Evolutionary conservation across 2,888 invertebrate species (phyloP), one percentile per base, ranked within the genome.

Genomic region (Coelopa pilipes): DNA sequence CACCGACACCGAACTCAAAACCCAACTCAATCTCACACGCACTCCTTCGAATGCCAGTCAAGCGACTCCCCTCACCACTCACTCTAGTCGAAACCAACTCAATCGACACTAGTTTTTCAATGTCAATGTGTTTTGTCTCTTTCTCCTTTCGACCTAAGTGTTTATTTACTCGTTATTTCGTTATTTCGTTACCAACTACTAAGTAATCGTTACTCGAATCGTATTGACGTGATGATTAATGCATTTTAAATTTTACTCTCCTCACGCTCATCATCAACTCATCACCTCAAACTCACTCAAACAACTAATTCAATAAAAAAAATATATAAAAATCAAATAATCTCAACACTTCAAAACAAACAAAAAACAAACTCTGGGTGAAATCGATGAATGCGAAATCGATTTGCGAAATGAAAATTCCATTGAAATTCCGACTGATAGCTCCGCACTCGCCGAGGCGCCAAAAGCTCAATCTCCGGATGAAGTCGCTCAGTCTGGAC

Each of bases 401-500:
- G 45, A 21, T 13, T 50, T 55, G 70, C 21, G 66, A 70, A 60
- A 70, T 75, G 74, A 34, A 34, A 70, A 66, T 24, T 76, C 70
- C 49, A 70, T 75, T 72, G 7, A 34, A 70, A 66, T 24, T 76
- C 70, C 49, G 24, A 47, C 24, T 76, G 85, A 88, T 92, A 96
- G 96, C 96, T 87, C 97, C 96, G 82, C 97, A 97, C 89, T 97
- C 97, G 88, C 97, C 97, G 85, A 93, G 97, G 87, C 93, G 96
- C 78, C 96, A 97, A 91, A 96, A 97, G 90, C 91, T 98, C 89
- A 97, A 97, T 90, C 92, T 97, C 88, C 93, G 97, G 87, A 98
- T 98, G 98, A 98, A 98, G 92, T 97, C 97, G 87, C 92, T 98
- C 83, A 98, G 97, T 77, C 90, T 98, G 92, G 98, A 98, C 88